Evolutionary conservation across 2,113 vertebrate genomes (phyloP).

Genomic region (Sorex fumeus): DNA sequence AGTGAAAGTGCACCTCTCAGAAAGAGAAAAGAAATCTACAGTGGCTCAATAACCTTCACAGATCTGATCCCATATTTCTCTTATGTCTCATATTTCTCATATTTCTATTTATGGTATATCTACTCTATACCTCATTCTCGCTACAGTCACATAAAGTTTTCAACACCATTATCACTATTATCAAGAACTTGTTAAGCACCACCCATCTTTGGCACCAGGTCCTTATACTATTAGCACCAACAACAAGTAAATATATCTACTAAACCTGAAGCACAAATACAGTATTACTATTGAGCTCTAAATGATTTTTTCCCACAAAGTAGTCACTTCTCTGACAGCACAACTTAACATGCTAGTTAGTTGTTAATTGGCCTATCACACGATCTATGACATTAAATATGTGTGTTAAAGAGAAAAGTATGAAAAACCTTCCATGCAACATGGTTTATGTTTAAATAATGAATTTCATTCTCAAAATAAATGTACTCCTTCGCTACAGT

Average conservation of each 20-base stretch:
- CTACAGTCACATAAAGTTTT: neutral
- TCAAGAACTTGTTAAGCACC: neutral
- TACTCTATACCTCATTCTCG: neutral
- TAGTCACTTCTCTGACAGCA: neutral
- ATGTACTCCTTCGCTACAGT: neutral
- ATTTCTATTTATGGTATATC: neutral
- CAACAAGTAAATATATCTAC: neutral
- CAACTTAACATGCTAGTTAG: neutral
- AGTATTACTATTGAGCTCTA: neutral
- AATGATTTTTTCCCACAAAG: neutral
- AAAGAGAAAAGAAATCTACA: neutral
- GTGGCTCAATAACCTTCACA: neutral
- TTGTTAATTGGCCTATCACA: neutral
- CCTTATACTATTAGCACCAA: neutral
- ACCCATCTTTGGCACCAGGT: neutral
- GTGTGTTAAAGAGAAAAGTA: neutral
- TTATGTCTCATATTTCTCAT: neutral
- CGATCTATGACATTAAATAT: neutral
- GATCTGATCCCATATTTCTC: neutral
- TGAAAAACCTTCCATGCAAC: neutral
- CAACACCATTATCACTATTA: neutral
- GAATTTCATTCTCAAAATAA: neutral
- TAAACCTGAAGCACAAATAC: neutral
- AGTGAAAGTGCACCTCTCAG: neutral
- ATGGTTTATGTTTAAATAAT: conserved; percentile 14